These are phyloP conservation scores for Saxidomus purpurata DNA, from an alignment of 1,140 invertebrate species.

Conservation along the genomic window DNA sequence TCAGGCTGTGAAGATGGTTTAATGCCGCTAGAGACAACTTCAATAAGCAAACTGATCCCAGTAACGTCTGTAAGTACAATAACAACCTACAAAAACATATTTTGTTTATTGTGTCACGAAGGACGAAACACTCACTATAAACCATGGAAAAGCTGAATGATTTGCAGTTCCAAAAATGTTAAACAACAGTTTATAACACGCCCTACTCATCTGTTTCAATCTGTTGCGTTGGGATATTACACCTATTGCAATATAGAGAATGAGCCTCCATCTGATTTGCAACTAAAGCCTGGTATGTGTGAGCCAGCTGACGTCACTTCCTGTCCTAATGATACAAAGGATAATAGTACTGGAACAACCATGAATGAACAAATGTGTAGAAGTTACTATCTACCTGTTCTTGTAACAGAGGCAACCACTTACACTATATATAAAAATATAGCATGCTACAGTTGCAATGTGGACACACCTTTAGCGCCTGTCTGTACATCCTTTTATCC, in stretches of 20 bases:
- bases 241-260: neutral
- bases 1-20: neutral
- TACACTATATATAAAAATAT: neutral
- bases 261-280: neutral
- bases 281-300: neutral
- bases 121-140: neutral
- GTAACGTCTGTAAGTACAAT: neutral
- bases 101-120: slow-evolving; percentile 3
- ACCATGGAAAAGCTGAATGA: neutral
- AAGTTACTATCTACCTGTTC: neutral
- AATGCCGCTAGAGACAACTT: neutral
- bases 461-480: neutral
- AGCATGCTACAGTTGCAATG: neutral
- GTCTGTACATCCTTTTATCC: neutral
- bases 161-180: neutral
- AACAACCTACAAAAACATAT: neutral
- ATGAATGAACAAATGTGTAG: neutral
- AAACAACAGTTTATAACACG: neutral
- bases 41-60: neutral
- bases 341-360: neutral
- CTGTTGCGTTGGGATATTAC: neutral
- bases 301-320: neutral
- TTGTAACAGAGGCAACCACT: neutral
- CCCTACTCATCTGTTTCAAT: neutral
- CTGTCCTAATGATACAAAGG: neutral